Conservation (phyloP, 2,797 vertebrate genomes). For the Phalanger gymnotis region DNA sequence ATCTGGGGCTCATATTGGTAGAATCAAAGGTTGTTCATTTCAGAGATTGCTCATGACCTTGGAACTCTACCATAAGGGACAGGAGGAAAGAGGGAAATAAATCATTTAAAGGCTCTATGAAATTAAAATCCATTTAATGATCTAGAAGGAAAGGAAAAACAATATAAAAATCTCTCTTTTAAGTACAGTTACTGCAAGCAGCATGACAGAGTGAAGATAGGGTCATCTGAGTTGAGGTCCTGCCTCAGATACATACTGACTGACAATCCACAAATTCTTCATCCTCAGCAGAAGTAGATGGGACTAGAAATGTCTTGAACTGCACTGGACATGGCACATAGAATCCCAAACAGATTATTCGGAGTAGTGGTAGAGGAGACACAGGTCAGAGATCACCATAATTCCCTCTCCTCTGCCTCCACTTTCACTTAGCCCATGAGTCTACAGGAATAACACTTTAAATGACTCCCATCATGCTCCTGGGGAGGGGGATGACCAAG, state of each 20-base stretch:
- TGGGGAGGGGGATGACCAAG: not conserved
- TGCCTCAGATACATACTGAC: not conserved
- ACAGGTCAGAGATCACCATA: not conserved
- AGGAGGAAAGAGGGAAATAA: not conserved
- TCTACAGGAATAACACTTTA: not conserved
- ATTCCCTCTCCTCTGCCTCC: not conserved
- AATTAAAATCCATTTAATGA: constrained; percentile 25
- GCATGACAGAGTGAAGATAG: not conserved
- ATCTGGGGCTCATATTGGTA: not conserved
- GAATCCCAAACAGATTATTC: not conserved
- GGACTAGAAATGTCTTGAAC: not conserved
- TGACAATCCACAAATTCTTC: not conserved
- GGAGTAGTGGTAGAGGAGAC: not conserved
- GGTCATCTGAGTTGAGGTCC: not conserved
- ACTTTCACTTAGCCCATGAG: not conserved
- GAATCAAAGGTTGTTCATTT: constrained; percentile 39
- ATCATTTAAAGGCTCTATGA: not conserved
- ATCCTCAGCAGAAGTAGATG: not conserved
- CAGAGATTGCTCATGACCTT: not conserved
- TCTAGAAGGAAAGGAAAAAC: constrained; percentile 35
- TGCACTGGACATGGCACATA: not conserved
- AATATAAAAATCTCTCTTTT: constrained; percentile 46
- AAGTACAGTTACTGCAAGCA: not conserved
- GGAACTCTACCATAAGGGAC: constrained; percentile 7
- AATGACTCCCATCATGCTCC: not conserved